These are phyloP conservation scores for Noctuana brunneofusca DNA, from an alignment of 2,888 invertebrate genomes.

Conservation along the genomic window DNA sequence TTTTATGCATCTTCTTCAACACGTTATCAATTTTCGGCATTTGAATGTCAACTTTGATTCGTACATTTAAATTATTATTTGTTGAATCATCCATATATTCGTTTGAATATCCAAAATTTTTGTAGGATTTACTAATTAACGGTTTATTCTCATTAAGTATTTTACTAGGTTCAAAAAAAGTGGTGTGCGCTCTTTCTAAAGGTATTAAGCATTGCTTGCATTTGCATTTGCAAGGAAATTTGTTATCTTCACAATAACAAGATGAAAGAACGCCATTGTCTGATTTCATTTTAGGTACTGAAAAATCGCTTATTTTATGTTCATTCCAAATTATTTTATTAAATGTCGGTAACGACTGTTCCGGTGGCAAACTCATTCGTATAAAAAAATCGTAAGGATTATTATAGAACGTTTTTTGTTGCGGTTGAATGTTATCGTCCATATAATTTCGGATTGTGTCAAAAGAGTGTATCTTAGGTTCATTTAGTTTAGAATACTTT, in stretches of 20 bases:
- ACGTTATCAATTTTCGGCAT: constrained; percentile 58
- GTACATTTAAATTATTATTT: constrained; percentile 61
- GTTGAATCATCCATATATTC: constrained; percentile 39
- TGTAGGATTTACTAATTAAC: background rate
- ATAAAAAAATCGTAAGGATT: constrained; percentile 60
- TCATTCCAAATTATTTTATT: constrained; percentile 43
- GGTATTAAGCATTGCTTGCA: constrained; percentile 60
- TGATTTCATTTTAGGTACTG: constrained; percentile 40
- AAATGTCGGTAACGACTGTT: constrained; percentile 7
- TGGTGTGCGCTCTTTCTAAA: background rate
- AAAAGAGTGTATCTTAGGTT: constrained; percentile 17
- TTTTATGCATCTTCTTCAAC: constrained; percentile 45
- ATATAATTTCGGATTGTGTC: constrained; percentile 24
- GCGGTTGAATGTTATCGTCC: constrained; percentile 29
- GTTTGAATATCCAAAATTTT: constrained; percentile 2
- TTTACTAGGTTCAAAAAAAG: constrained; percentile 20
- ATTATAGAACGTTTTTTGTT: constrained; percentile 39
- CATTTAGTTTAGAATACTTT: constrained; percentile 55
- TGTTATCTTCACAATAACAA: constrained; percentile 61
- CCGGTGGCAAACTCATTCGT: constrained; percentile 39
- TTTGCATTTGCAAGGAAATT: constrained; percentile 59
- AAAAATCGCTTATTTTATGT: constrained; percentile 37
- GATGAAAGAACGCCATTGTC: constrained; percentile 48
- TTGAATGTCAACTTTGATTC: constrained; percentile 69
- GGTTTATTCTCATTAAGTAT: constrained; percentile 5